Conservation (phyloP, 2,113 vertebrate genomes). For the Lophius piscatorius region DNA sequence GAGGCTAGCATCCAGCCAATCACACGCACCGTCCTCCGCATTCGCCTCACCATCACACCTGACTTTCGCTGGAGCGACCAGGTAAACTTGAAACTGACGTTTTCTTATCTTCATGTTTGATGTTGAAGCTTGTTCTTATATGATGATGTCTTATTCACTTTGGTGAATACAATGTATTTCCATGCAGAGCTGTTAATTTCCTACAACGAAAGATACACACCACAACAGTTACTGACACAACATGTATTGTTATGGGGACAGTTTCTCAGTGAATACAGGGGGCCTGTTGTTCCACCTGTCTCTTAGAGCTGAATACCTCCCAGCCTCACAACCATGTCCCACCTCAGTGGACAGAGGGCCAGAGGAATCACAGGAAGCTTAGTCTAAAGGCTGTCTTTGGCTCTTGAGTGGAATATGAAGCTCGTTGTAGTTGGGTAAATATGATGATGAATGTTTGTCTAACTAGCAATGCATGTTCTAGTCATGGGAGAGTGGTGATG, state of each 20-base stretch:
- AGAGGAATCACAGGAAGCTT: constrained; percentile 61
- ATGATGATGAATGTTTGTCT: constrained; percentile 75
- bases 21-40: constrained; percentile 93
- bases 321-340: constrained; percentile 22
- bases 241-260: not conserved
- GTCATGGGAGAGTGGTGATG: constrained; percentile 76
- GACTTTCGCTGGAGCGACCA: constrained; percentile 97
- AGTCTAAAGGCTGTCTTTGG: constrained; percentile 39
- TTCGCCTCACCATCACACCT: constrained; percentile 86
- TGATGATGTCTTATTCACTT: no score
- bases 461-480: constrained; percentile 75
- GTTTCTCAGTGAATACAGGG: no score
- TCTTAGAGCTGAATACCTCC: constrained; percentile 11
- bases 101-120: no score
- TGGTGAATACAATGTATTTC: no score
- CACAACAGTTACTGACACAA: not conserved
- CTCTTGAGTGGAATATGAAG: constrained; percentile 62
- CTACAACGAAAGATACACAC: no score
- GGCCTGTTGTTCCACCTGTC: constrained; percentile 44
- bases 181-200: no score
- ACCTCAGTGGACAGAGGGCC: constrained; percentile 39
- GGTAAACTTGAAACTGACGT: constrained; percentile 83
- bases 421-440: constrained; percentile 56
- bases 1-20: constrained; percentile 96
- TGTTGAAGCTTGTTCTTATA: no score